Base-by-base conservation (phyloP, 2,888 invertebrate genomes). In the Melitaea athalia region DNA sequence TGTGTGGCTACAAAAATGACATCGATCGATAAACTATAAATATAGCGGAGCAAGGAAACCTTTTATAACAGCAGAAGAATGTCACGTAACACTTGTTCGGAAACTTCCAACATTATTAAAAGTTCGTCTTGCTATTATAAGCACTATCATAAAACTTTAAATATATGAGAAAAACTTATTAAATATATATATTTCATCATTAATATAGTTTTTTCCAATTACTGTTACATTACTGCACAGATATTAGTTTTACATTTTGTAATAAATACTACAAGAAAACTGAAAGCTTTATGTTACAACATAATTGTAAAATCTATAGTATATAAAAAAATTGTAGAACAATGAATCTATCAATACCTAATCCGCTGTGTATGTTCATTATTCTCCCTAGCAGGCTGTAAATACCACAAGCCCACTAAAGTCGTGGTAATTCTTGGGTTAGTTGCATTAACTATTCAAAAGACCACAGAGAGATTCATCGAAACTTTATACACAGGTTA, bases 1-100 rank as follows among this genome's bases (percentile, higher is more conserved):
- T 50, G 43, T 31, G 55, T 33, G 43, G 64, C 57, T 62, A 65
- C 65, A 64, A 69, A 68, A 50, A 43, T 59, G 63, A 45, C 52
- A 49, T n/a, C n/a, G 57, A 63, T 67, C 67, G 45, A 67, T 67
- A 59, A 63, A 57, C 67, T 67, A 67, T 67, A 67, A 67, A 67
- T 67, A 67, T 50, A 67, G 57, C 43, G 1, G 59, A 67, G 50
- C 63, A 62, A 59, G 59, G 63, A 59, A 57, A 42, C 57, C 31
- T 47, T 52, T 62, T 24, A 62, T 55, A 67, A 55, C 47, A 61
- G 53, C 47, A 55, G 55, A 67, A 67, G 55, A 61, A 61, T 57
- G 62, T 42, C 55, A 62, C 62, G 60, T 38, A 62, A 57, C 57
- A 57, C 57, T 57, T 38, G 17, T 57, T 57, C 57, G 57, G 57